phyloP scores from a whole-genome alignment of 1,140 invertebrate genomes.

The Lithobius niger region DNA sequence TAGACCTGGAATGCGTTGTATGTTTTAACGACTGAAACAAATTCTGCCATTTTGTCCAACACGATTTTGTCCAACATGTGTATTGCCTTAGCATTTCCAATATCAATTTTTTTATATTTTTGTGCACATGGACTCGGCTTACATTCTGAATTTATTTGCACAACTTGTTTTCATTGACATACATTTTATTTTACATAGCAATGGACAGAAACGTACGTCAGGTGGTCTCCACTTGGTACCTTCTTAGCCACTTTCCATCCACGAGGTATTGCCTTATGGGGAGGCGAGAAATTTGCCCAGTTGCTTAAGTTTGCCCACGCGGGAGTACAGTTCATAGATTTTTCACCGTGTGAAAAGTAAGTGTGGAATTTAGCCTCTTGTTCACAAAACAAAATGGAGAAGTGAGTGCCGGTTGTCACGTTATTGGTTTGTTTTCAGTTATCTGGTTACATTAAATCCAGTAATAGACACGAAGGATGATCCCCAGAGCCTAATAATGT shows the following conservation, averaged over 20 bases:
- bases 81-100: no score
- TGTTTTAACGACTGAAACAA: no score
- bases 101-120: no score
- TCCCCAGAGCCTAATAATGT: constrained; percentile 62
- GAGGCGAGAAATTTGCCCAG: constrained; percentile 80
- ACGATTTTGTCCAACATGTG: no score
- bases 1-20: no score
- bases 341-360: constrained; percentile 90
- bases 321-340: constrained; percentile 89
- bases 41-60: no score
- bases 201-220: constrained; percentile 90
- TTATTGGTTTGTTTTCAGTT: constrained; percentile 35
- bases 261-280: constrained; percentile 92
- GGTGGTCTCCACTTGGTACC: constrained; percentile 94
- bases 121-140: no score
- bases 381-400: not conserved
- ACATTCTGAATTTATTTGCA: no score
- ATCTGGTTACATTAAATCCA: constrained; percentile 82
- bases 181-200: constrained; percentile 46
- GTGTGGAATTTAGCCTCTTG: constrained; percentile 15
- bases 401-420: not conserved
- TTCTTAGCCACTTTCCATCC: constrained; percentile 93
- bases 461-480: constrained; percentile 44
- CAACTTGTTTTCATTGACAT: no score
- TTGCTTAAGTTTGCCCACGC: constrained; percentile 81